A percentile compares a stretch with the other conserved stretches of the same genome.
phyloP scores from a whole-genome alignment of 1,140 invertebrate species.

The Drosophila kohkoa region DNA sequence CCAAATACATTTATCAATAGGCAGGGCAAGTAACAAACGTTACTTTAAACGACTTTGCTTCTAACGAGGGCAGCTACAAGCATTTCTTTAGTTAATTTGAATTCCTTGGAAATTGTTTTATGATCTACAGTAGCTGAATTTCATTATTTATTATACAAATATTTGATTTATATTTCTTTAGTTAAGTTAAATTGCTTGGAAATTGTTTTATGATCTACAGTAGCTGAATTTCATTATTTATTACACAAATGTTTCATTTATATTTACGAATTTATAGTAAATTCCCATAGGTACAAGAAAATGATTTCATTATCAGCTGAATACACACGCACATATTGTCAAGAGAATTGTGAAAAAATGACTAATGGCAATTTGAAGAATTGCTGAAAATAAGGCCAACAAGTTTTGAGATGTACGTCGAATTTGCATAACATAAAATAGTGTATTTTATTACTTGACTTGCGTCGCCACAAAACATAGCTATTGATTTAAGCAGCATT shows the following conservation, averaged over 20 bases:
- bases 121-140: too few species aligned
- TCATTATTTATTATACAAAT: background rate
- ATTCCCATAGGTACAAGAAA: background rate
- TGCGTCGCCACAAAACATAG: too few species aligned
- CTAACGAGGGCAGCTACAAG: slow-evolving; percentile 18
- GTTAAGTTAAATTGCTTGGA: background rate
- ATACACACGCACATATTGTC: background rate
- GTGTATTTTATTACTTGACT: too few species aligned
- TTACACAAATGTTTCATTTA: background rate
- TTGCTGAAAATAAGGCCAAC: background rate
- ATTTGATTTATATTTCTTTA: background rate
- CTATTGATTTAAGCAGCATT: background rate
- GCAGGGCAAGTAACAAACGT: slow-evolving; percentile 27
- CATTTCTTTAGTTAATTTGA: background rate
- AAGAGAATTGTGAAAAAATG: background rate
- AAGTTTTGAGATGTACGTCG: background rate
- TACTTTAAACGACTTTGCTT: background rate
- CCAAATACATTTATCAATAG: slow-evolving; percentile 42
- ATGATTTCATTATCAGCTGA: background rate
- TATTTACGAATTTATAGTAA: background rate
- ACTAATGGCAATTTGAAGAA: too few species aligned
- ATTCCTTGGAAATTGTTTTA: background rate
- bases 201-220: too few species aligned
- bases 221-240: background rate
- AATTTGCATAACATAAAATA: background rate